Evolutionary conservation across 2,888 invertebrate species (phyloP), one percentile per base, ranked within the genome.

Genomic region (Sceliomorpha sp.): DNA sequence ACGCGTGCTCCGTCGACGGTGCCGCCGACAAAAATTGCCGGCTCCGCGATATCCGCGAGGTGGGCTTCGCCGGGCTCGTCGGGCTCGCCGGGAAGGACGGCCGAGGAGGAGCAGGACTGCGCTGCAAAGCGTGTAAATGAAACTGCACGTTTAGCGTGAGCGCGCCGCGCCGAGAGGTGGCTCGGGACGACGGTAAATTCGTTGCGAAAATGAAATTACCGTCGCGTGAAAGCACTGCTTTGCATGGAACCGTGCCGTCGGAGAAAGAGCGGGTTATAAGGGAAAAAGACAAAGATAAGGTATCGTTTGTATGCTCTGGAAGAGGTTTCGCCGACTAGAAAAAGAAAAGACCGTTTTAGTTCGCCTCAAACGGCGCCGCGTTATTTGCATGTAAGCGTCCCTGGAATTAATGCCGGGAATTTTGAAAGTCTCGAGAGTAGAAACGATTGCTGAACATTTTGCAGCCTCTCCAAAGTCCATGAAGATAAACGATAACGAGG

Each of bases 141-240:
- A 72, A 75, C 75, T 71, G 40, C 62, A 45, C 73, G 77, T 71
- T 77, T 73, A 79, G 69, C 51, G 44, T 53, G 66, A 68, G 66
- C 53, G 69, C 42, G 40, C n/a, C 17, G 20, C 7, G 15, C 34
- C 12, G 29, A 36, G 51, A 45, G 36, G 40, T 3, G 20, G 69
- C 32, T 26, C 26, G 53, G 42, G 47, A 59, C 55, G 68, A 37
- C 51, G 58, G 75, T 82, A 81, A 82, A 75, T 82, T 82, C 76
- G 77, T 81, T 82, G 77, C 45, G 77, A 78, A 77, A 81, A 82
- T 80, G 81, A 82, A 78, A 82, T 82, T 81, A 82, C 82, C 76
- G 78, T 75, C 71, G 76, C 79, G 77, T 82, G 77, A 82, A 81
- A 82, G 81, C 77, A 81, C 77, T 74, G 80, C 80, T 81, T 82